Conservation (phyloP, 2,797 vertebrate genomes). For the Perodicticus potto region DNA sequence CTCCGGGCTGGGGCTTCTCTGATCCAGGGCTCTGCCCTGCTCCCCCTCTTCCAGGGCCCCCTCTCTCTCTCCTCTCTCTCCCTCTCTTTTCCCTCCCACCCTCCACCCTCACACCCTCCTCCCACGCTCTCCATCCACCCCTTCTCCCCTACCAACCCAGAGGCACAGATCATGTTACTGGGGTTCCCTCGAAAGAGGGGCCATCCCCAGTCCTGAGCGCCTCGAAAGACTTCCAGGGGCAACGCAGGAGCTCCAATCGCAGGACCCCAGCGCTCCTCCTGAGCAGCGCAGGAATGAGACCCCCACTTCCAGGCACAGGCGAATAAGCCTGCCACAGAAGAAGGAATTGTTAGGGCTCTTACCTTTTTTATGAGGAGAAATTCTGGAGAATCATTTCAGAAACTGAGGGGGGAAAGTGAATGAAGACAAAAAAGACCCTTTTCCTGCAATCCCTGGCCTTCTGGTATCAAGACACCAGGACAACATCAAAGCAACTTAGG, state of each 20-base stretch:
- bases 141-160: conserved; percentile 69
- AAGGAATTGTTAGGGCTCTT: conserved; percentile 81
- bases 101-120: conserved; percentile 59
- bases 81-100: conserved; percentile 11
- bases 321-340: conserved; percentile 78
- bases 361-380: conserved; percentile 85
- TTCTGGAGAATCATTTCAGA: conserved; percentile 84
- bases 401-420: conserved; percentile 86
- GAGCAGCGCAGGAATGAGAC: conserved; percentile 81
- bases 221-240: conserved; percentile 72
- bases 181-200: conserved; percentile 82
- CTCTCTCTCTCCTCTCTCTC: not conserved
- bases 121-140: conserved; percentile 68
- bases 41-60: conserved; percentile 5
- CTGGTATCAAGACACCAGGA: conserved; percentile 91
- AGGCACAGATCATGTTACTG: conserved; percentile 75
- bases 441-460: conserved; percentile 88
- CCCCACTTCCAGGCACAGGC: conserved; percentile 70
- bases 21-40: not conserved
- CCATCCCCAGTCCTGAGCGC: conserved; percentile 71
- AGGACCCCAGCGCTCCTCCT: conserved; percentile 70
- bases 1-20: conserved; percentile 20
- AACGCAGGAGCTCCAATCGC: conserved; percentile 57
- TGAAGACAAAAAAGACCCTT: conserved; percentile 90
- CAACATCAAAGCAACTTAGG: conserved; percentile 93